Evolutionary conservation across 1,140 invertebrate species (phyloP), one percentile per base, ranked within the genome.

Genomic region (Drosophila tristis): DNA sequence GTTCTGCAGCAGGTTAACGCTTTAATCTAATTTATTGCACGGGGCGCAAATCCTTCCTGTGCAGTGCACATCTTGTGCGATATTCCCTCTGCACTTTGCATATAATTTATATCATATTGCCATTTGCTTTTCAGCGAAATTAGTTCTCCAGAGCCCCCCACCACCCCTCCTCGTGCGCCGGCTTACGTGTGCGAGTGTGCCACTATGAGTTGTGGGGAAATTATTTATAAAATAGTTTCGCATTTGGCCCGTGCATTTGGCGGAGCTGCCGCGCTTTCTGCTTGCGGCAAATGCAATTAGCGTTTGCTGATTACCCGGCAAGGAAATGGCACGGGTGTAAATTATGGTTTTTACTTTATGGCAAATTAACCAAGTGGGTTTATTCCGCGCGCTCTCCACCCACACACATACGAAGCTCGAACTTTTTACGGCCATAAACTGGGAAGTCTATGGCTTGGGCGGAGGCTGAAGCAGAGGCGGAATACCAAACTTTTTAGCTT

Each of bases 21-120:
- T 15, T 42, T 49, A 0, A 65, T 49, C 42, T 55, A 25, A 47
- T 47, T 45, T 55, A 63, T 20, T n/a, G 42, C 35, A 13, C 11
- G 13, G 4, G 4, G 4, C 35, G 2, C 35, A 13, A 39, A 39
- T 39, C 4, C 35, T 4, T 11, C 35, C 35, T 0, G 9, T 39
- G 35, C 11, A 39, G 11, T 39, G 0, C 35, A 39, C 35, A 39
- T 39, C 35, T 39, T 13, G 11, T 39, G 35, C 9, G 35, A 5
- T 11, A 5, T 63, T 57, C 54, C 48, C 54, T 64, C 61, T 70
- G 60, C 63, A 71, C 67, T 73, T 82, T 84, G 79, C 48, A 50
- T 73, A 78, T 84, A 89, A 84, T 77, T 89, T 89, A 84, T 84
- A 77, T 63, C 67, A 70, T 82, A 89, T 87, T 89, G 78, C 74